Percentiles rank a stretch among this genome's conserved stretches.
Evolutionary conservation across 2,113 vertebrate genomes (phyloP).

Genomic region (Eolophus roseicapilla): DNA sequence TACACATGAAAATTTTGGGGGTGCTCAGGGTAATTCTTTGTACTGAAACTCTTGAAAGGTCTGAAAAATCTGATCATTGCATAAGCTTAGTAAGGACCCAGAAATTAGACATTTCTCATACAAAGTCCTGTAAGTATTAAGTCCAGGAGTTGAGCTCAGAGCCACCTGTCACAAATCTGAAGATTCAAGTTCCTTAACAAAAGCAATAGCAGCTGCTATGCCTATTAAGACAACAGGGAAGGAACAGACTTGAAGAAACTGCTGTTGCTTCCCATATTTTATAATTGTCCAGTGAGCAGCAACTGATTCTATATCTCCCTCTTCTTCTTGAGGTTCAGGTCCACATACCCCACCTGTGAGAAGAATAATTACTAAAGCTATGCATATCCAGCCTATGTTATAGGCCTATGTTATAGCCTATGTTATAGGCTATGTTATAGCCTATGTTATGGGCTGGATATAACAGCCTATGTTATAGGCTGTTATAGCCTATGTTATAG

Average conservation of each 20-base stretch:
- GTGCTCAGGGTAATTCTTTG: not conserved
- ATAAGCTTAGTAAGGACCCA: not conserved
- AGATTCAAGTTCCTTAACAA: not conserved
- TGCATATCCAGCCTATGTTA: not conserved
- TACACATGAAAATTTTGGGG: not conserved
- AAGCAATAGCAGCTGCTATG: not conserved
- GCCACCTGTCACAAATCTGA: not conserved
- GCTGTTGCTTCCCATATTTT: not conserved
- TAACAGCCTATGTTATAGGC: too few relatives aligned
- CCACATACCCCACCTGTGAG: not conserved
- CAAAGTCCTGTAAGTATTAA: not conserved
- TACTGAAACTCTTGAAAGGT: not conserved
- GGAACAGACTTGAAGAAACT: not conserved
- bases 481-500: too few relatives aligned
- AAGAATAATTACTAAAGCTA: not conserved
- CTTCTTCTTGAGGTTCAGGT: not conserved
- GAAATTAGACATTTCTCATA: not conserved
- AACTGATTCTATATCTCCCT: accelerated
- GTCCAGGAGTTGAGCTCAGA: not conserved
- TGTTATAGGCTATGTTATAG: too few relatives aligned
- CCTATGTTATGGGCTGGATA: too few relatives aligned
- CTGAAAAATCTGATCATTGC: not conserved
- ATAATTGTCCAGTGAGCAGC: not conserved
- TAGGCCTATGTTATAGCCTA: too few relatives aligned
- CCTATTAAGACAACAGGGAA: not conserved